A percentile compares a stretch with the other conserved stretches of the same genome.
phyloP scores from a whole-genome alignment of 2,888 invertebrate species.

The Nemoura dubitans region DNA sequence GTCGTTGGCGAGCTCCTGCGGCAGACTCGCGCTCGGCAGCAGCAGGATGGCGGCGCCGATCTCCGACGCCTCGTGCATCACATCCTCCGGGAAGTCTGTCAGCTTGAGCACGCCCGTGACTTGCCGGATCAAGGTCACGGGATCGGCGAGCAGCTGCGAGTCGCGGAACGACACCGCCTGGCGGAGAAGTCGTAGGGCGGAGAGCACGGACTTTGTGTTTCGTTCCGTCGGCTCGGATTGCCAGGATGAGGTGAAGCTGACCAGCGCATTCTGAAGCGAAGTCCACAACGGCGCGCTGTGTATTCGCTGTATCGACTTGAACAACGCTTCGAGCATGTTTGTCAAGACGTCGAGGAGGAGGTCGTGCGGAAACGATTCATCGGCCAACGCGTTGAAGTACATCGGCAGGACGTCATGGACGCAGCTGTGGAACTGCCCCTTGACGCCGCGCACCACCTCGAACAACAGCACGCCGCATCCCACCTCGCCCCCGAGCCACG shows the following conservation, averaged over 20 bases:
- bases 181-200: slow-evolving; percentile 67
- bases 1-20: slow-evolving; percentile 78
- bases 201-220: background rate
- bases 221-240: slow-evolving; percentile 8
- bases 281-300: slow-evolving; percentile 75
- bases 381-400: slow-evolving; percentile 70
- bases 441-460: slow-evolving; percentile 85
- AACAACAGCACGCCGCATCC: slow-evolving; percentile 90
- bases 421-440: slow-evolving; percentile 86
- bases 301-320: slow-evolving; percentile 69
- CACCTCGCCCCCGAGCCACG: slow-evolving; percentile 72
- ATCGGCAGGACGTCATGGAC: slow-evolving; percentile 75
- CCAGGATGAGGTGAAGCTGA: slow-evolving; percentile 23
- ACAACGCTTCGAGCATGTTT: slow-evolving; percentile 71
- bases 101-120: slow-evolving; percentile 65
- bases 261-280: slow-evolving; percentile 8
- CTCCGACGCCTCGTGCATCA: slow-evolving; percentile 64
- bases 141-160: slow-evolving; percentile 71
- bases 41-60: slow-evolving; percentile 69
- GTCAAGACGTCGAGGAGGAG: slow-evolving; percentile 72
- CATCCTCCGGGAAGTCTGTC: slow-evolving; percentile 61
- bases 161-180: slow-evolving; percentile 68
- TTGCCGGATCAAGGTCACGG: slow-evolving; percentile 68
- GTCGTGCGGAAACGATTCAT: slow-evolving; percentile 64
- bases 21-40: slow-evolving; percentile 69